A percentile compares a stretch with the other conserved stretches of the same genome.
These are phyloP conservation scores for Aspidiotus rigidus DNA, from an alignment of 2,888 invertebrate genomes.

Conservation along the genomic window DNA sequence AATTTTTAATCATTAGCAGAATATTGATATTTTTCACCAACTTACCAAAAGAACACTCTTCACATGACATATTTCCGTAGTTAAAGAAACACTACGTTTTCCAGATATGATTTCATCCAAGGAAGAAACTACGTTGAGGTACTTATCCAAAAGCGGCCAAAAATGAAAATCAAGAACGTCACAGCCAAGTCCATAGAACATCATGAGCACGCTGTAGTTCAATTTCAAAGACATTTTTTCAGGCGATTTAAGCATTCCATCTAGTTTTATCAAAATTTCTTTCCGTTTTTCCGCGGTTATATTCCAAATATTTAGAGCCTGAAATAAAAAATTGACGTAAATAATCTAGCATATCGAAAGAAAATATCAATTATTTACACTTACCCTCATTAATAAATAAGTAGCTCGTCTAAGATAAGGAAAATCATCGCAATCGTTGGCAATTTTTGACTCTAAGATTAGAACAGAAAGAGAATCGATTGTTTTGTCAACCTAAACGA, in stretches of 20 bases:
- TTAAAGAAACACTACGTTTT: conserved; percentile 10
- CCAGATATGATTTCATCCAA: conserved; percentile 25
- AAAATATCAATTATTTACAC: neutral
- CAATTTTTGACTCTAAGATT: conserved; percentile 24
- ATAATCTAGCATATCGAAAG: neutral
- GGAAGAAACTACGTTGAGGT: conserved; percentile 18
- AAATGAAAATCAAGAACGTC: conserved; percentile 15
- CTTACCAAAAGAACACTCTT: conserved; percentile 20
- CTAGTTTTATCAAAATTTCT: conserved; percentile 10
- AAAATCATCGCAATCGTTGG: conserved; percentile 27
- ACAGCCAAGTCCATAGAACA: conserved; percentile 23
- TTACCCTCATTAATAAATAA: conserved; percentile 26
- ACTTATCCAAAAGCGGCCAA: conserved; percentile 22
- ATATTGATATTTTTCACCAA: neutral
- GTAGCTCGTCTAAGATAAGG: conserved; percentile 8
- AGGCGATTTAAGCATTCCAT: neutral
- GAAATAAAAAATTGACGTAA: neutral
- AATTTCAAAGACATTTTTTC: conserved; percentile 26
- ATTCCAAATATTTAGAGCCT: conserved; percentile 20
- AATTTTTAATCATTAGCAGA: neutral
- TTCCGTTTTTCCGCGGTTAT: conserved; percentile 1
- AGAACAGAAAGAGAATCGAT: conserved; percentile 7
- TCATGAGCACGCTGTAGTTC: conserved; percentile 18
- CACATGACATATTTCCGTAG: conserved; percentile 23
- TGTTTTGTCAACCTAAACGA: conserved; percentile 11